Base-by-base conservation (phyloP, 2,888 invertebrate species). In the Sympetrum striolatum region DNA sequence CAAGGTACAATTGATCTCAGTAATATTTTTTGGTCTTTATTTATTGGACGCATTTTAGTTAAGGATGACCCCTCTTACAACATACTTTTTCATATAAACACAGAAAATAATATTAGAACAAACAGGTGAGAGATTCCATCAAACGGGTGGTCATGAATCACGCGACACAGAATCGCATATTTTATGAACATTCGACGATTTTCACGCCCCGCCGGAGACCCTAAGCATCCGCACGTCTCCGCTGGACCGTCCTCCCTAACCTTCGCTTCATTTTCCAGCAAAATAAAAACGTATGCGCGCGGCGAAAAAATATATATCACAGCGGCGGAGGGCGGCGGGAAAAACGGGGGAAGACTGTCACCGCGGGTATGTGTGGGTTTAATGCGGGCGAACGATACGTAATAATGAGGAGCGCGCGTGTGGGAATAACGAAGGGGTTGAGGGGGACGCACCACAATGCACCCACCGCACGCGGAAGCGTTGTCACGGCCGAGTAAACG, bases 391-490 rank as follows among this genome's bases (percentile, higher is more conserved):
- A 73, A 73, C 73, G 73, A 73, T 73, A 73, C 73, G 73, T 73
- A 73, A 73, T 73, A 73, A 73, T 73, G 73, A 73, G n/a, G 22
- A 6, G 64, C n/a, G 73, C 25, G 73, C 0, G 31, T 73, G 73
- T n/a, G 64, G n/a, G 64, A 6, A 25, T 73, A 73, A 73, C 81
- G 81, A 73, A 37, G 12, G 60, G 86, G 53, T 4, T 18, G 35
- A n/a, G 58, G 53, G 15, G 82, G 53, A 35, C 31, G 44, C 58
- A 37, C 86, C 86, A 60, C 86, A 86, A 86, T 86, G 86, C 64
- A 86, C 86, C 64, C 86, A 82, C 82, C 82, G 60, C 60, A 35
- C 82, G 58, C 58, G 86, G 64, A 64, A 86, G 60, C 86, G 60
- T 64, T 86, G 86, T 86, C 86, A 86, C 86, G 86, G 37, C 31